Base-by-base conservation (phyloP, 1,140 invertebrate species). In the Philotrypesis tridentata region DNA sequence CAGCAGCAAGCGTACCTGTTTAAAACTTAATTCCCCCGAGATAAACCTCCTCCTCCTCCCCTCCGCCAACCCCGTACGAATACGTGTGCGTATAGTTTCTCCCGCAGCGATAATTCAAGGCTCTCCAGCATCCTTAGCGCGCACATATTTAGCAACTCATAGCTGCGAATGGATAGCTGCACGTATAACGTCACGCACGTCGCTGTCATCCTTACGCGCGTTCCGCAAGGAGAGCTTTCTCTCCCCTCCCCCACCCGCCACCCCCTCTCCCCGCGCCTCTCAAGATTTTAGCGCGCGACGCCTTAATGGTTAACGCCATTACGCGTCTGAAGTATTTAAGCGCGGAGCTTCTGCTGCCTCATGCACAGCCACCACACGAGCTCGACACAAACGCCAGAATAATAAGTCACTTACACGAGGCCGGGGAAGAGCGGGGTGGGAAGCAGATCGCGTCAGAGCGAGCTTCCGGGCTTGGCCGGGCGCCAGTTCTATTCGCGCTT, bases 401-500 rank as follows among this genome's bases (percentile, higher is more conserved):
- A 90, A 90, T 90, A 90, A 90, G 89, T 90, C 89, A 90, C 89
- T 89, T 89, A 89, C 86, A 82, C 43, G 43, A 5, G 12, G 25
- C 3, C 25, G 72, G 29, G 73, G 31, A 4, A 17, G 4, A 37
- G n/a, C 37, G 9, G 21, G 29, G 67, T 21, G 9, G 8, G 5
- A 1, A 9, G 40, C 9, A 37, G 33, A 43, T 27, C n/a, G 43
- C 29, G 60, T 40, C 33, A 23, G 29, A 27, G 68, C 37, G 60
- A 80, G 79, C 61, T 63, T 78, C 75, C 37, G 43, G 17, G 67
- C 27, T 88, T 90, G 88, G 89, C 88, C 84, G 68, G 33, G 86
- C 84, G 89, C 89, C 88, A 89, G 87, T 87, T 88, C 88, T 88
- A 89, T 89, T 89, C 88, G 88, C 88, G 88, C 88, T 87, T 88